A percentile compares a stretch with the other conserved stretches of the same genome.
Conservation (phyloP, 2,888 invertebrate genomes). For the Habroteleia sp. region DNA sequence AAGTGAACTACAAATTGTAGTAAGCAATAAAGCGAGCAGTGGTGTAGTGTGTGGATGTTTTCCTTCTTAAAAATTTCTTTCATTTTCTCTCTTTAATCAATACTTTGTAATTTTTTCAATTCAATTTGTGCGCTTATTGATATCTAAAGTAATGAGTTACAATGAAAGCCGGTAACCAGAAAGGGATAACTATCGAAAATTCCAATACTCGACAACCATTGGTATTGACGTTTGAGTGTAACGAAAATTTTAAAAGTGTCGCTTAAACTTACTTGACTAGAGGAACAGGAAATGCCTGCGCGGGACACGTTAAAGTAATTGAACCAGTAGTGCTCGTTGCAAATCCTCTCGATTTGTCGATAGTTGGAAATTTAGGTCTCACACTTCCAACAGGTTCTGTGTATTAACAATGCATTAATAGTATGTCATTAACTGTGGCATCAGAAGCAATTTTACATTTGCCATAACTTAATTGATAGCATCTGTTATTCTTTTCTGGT, state of each 20-base stretch:
- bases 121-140: too few species aligned
- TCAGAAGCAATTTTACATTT: background rate
- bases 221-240: too few species aligned
- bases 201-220: background rate
- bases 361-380: slow-evolving; percentile 82
- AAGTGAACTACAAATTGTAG: slow-evolving; percentile 20
- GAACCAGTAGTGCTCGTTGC: slow-evolving; percentile 74
- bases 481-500: slow-evolving; percentile 60
- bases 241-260: background rate
- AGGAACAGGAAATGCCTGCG: slow-evolving; percentile 89
- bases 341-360: slow-evolving; percentile 80
- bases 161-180: slow-evolving; percentile 57
- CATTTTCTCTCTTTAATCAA: background rate
- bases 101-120: background rate
- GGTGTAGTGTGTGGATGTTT: slow-evolving; percentile 25
- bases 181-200: slow-evolving; percentile 50
- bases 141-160: background rate
- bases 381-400: slow-evolving; percentile 84
- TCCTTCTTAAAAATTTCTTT: background rate
- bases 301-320: slow-evolving; percentile 87
- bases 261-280: slow-evolving; percentile 84
- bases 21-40: slow-evolving; percentile 39
- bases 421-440: background rate
- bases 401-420: slow-evolving; percentile 50
- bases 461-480: background rate